phyloP scores from a whole-genome alignment of 2,888 invertebrate genomes.

The Pheosia gnoma region DNA sequence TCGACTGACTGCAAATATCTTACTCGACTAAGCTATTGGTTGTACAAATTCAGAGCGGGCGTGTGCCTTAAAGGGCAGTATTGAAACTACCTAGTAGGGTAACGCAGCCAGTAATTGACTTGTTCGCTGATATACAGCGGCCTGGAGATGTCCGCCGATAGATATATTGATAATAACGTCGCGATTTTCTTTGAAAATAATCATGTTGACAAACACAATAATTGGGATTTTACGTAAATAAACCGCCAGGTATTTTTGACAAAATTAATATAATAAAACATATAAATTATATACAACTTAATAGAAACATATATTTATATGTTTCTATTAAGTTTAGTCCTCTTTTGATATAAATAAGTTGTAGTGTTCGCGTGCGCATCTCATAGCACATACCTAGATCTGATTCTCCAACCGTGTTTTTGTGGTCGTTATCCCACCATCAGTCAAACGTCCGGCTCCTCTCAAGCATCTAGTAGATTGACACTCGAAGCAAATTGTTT shows the following conservation, averaged over 20 bases:
- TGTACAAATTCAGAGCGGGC: slow-evolving; percentile 47
- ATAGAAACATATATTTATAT: no score
- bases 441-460: background rate
- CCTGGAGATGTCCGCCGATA: slow-evolving; percentile 18
- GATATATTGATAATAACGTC: slow-evolving; percentile 30
- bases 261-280: no score
- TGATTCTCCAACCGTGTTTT: background rate
- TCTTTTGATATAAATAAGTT: no score
- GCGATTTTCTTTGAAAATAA: slow-evolving; percentile 19
- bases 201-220: slow-evolving; percentile 16
- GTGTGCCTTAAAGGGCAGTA: slow-evolving; percentile 40
- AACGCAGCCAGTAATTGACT: slow-evolving; percentile 62
- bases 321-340: no score
- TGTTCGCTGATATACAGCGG: slow-evolving; percentile 48
- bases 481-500: background rate
- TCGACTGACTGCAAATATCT: slow-evolving; percentile 38
- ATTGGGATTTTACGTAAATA: no score
- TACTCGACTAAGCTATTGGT: slow-evolving; percentile 41
- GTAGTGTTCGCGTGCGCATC: no score
- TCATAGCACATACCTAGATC: no score
- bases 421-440: background rate
- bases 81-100: slow-evolving; percentile 50
- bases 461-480: background rate
- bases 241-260: no score
- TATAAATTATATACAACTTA: no score